Conservation (phyloP, 2,888 invertebrate genomes). For the Apocheima hispidaria region DNA sequence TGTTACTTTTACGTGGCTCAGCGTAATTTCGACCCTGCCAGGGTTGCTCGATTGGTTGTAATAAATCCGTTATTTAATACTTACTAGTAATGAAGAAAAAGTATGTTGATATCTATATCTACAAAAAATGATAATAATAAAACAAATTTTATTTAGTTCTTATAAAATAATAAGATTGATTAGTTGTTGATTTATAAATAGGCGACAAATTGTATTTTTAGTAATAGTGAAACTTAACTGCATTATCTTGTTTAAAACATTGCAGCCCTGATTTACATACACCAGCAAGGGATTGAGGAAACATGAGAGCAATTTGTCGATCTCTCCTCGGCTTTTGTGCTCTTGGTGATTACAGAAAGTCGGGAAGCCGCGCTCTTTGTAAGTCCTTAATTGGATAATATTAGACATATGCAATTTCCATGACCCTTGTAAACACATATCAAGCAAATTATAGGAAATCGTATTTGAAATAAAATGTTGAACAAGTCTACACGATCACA, state of each 20-base stretch:
- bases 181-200: too few relatives aligned
- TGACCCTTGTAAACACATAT: slow-evolving; percentile 6
- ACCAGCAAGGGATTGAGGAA: slow-evolving; percentile 23
- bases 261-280: slow-evolving; percentile 25
- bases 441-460: too few relatives aligned
- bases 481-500: too few relatives aligned
- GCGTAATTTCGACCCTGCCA: slow-evolving; percentile 10
- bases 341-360: slow-evolving; percentile 25
- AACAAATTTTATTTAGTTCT: too few relatives aligned
- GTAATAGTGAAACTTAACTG: too few relatives aligned
- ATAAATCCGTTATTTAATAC: neutral
- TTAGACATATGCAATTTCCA: slow-evolving; percentile 24
- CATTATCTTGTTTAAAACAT: slow-evolving; percentile 6
- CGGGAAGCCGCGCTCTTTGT: slow-evolving; percentile 20
- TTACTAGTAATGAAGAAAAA: neutral
- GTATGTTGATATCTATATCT: neutral
- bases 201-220: too few relatives aligned
- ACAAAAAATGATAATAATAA: too few relatives aligned
- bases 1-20: slow-evolving; percentile 3
- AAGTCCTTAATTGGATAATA: slow-evolving; percentile 26
- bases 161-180: too few relatives aligned
- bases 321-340: slow-evolving; percentile 22
- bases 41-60: slow-evolving; percentile 3
- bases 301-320: slow-evolving; percentile 33
- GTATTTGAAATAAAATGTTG: too few relatives aligned